Evolutionary conservation across 1,140 invertebrate genomes (phyloP).

Genomic region (Heliconius hewitsoni): DNA sequence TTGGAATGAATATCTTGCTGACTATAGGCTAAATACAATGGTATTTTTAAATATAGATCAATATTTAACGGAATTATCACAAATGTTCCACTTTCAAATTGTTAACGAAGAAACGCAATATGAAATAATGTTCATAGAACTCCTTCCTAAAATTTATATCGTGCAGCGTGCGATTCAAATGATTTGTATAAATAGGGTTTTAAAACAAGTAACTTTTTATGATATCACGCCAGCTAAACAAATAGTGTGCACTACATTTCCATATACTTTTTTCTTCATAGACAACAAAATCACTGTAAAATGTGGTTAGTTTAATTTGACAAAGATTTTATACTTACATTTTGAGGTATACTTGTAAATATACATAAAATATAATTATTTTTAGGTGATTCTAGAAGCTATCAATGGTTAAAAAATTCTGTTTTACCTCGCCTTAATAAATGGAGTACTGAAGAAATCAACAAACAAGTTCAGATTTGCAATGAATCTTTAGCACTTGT

Average conservation of each 20-base stretch:
- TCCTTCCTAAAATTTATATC: constrained; percentile 59
- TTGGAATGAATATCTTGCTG: background rate
- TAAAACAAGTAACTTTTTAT: constrained; percentile 50
- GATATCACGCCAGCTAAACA: constrained; percentile 59
- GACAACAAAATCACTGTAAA: constrained; percentile 46
- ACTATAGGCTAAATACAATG: background rate
- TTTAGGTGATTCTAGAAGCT: constrained; percentile 45
- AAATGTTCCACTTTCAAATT: constrained; percentile 3
- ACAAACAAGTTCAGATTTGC: constrained; percentile 50
- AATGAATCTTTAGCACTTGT: constrained; percentile 86
- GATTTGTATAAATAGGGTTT: constrained; percentile 45
- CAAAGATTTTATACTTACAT: background rate
- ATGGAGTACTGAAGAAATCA: constrained; percentile 82
- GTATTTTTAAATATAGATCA: constrained; percentile 6
- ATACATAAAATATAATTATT: background rate
- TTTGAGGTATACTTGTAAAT: background rate
- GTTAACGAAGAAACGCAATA: constrained; percentile 30
- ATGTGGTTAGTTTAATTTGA: constrained; percentile 48
- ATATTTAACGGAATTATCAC: background rate
- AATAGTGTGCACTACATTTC: constrained; percentile 59
- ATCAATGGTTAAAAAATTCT: constrained; percentile 81
- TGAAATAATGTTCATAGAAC: constrained; percentile 55
- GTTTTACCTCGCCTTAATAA: constrained; percentile 85
- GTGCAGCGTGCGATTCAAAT: constrained; percentile 60
- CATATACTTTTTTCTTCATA: constrained; percentile 52